These are phyloP conservation scores for Drosophila austrosaltans DNA, from an alignment of 2,888 invertebrate genomes.

Conservation along the genomic window DNA sequence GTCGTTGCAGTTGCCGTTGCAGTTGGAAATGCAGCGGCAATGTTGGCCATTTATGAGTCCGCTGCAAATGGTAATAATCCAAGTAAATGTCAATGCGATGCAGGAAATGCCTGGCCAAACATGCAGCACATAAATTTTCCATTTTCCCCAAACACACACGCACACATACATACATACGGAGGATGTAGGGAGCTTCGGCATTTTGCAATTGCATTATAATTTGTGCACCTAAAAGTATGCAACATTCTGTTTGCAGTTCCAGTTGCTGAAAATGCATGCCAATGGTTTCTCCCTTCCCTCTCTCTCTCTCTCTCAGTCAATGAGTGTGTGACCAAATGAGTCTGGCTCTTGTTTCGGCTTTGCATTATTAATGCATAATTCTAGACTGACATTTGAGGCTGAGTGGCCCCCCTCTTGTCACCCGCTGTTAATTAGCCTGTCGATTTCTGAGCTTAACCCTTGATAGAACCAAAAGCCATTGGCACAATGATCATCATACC, in stretches of 20 bases:
- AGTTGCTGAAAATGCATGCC: constrained; percentile 23
- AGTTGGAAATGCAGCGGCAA: constrained; percentile 9
- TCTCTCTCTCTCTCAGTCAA: neutral
- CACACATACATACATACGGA: constrained; percentile 20
- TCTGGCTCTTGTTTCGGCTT: constrained; percentile 39
- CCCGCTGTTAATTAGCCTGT: constrained; percentile 19
- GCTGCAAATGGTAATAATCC: constrained; percentile 66
- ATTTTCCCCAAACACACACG: constrained; percentile 22
- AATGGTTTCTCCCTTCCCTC: neutral
- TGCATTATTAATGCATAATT: constrained; percentile 70
- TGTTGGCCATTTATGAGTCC: constrained; percentile 56
- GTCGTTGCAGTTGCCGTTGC: constrained; percentile 6
- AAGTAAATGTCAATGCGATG: constrained; percentile 74
- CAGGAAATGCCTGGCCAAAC: constrained; percentile 39
- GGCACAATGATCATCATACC: neutral
- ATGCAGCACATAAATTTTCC: constrained; percentile 58
- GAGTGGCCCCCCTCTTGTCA: neutral
- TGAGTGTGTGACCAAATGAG: constrained; percentile 47
- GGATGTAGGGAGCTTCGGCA: neutral
- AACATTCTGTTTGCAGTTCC: constrained; percentile 41
- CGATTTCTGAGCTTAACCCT: constrained; percentile 24
- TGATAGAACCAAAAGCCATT: constrained; percentile 7
- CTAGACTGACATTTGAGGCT: constrained; percentile 32
- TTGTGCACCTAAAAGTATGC: constrained; percentile 58
- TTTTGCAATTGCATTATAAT: constrained; percentile 71